A percentile compares a stretch with the other conserved stretches of the same genome.
phyloP scores from a whole-genome alignment of 2,797 vertebrate genomes.

The Alauda arvensis region DNA sequence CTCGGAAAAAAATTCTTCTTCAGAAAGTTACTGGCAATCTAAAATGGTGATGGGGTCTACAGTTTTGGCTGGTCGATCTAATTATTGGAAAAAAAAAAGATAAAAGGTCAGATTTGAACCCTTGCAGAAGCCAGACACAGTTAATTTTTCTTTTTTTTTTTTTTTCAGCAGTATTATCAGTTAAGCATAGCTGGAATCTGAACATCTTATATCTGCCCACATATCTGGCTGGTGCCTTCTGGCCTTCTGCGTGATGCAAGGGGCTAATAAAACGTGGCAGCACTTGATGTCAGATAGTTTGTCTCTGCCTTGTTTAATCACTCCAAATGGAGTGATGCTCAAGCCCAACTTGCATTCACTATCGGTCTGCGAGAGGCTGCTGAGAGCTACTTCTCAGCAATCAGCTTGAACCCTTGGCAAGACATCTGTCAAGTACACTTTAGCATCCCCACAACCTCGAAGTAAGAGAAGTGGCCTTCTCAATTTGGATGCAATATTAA shows the following conservation, averaged over 20 bases:
- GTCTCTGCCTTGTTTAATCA: slow-evolving; percentile 60
- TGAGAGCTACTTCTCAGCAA: slow-evolving; percentile 41
- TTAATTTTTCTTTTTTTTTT: not conserved
- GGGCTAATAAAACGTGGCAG: slow-evolving; percentile 53
- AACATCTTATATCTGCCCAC: not conserved
- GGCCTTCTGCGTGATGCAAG: not conserved
- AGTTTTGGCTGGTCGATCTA: not conserved
- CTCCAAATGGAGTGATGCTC: slow-evolving; percentile 32
- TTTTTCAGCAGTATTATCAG: not conserved
- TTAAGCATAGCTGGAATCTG: not conserved
- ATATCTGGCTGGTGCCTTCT: slow-evolving; percentile 21
- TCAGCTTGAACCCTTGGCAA: slow-evolving; percentile 37
- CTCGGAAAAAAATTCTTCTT: not conserved
- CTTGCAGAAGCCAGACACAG: not conserved
- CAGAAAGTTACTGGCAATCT: not conserved
- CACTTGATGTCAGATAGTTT: slow-evolving; percentile 39
- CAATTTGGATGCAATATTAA: slow-evolving; percentile 22
- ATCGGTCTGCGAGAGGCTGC: not conserved
- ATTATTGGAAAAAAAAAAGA: not conserved
- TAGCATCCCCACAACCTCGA: not conserved
- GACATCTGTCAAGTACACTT: slow-evolving; percentile 47
- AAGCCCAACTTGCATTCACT: slow-evolving; percentile 23
- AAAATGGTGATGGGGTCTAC: not conserved
- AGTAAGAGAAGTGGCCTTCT: slow-evolving; percentile 39
- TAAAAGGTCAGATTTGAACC: not conserved